A percentile compares a stretch with the other conserved stretches of the same genome.
Conservation (phyloP, 2,113 vertebrate species). For the Azemiops feae region DNA sequence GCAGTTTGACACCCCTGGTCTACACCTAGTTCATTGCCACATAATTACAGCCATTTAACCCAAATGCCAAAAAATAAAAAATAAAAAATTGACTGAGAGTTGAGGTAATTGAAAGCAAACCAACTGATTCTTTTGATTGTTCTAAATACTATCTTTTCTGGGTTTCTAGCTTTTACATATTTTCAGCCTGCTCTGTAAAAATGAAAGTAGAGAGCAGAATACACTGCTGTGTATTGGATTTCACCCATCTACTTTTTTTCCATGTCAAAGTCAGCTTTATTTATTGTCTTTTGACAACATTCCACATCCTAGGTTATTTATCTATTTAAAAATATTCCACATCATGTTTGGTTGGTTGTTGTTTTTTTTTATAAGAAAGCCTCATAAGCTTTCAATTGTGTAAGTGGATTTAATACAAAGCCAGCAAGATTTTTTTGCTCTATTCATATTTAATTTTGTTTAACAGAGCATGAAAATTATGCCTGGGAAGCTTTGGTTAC, state of each 20-base stretch:
- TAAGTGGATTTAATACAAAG: neutral
- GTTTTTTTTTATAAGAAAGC: neutral
- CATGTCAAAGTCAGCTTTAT: neutral
- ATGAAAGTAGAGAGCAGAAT: conserved; percentile 13
- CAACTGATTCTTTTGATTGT: neutral
- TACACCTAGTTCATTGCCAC: neutral
- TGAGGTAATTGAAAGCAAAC: neutral
- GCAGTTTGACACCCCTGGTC: too few species aligned
- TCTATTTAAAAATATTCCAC: neutral
- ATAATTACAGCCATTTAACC: neutral
- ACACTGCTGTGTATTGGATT: neutral
- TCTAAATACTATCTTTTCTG: neutral
- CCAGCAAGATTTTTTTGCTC: neutral
- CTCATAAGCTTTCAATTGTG: neutral
- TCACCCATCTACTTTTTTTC: neutral
- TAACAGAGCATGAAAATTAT: conserved; percentile 10
- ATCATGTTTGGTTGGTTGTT: neutral
- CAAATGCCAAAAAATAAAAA: neutral
- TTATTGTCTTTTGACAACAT: neutral
- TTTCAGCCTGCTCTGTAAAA: neutral
- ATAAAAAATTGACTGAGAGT: neutral
- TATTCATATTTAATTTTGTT: conserved; percentile 12
- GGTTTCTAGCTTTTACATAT: neutral
- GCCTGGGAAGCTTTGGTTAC: neutral
- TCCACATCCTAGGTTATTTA: neutral